A percentile compares a stretch with the other conserved stretches of the same genome.
phyloP scores from a whole-genome alignment of 2,797 vertebrate species.

The Harpagifer antarcticus region DNA sequence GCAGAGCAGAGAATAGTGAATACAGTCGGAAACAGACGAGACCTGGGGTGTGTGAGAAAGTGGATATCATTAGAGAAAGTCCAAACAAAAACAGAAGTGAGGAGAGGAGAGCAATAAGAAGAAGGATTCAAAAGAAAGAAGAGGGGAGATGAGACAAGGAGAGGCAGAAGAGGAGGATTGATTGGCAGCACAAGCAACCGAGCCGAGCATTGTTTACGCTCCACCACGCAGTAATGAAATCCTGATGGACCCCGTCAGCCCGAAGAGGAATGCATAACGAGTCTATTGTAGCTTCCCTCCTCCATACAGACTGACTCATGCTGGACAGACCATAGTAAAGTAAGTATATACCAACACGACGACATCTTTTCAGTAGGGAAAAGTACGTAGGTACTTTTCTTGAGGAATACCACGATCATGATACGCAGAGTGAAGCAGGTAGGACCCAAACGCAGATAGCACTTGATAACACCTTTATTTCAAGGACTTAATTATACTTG shows the following conservation, averaged over 20 bases:
- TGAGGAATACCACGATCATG: background rate
- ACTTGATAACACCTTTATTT: no score
- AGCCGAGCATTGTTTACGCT: conserved; percentile 62
- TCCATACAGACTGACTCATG: conserved; percentile 40
- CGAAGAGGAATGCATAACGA: conserved; percentile 61
- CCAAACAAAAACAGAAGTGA: conserved; percentile 37
- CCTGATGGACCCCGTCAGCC: conserved; percentile 61
- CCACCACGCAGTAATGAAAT: conserved; percentile 54
- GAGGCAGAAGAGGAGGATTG: conserved; percentile 11
- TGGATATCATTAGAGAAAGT: conserved; percentile 29
- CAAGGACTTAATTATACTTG: no score
- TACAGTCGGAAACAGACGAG: conserved; percentile 9
- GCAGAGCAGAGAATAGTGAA: background rate
- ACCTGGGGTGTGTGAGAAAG: background rate
- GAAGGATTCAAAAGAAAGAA: background rate
- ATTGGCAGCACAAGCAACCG: conserved; percentile 39
- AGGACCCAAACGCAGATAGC: no score
- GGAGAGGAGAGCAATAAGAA: background rate
- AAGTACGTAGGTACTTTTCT: background rate
- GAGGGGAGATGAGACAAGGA: background rate
- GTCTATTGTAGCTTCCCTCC: conserved; percentile 50
- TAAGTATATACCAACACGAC: conserved; percentile 8
- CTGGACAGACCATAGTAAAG: conserved; percentile 46
- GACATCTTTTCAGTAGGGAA: background rate
- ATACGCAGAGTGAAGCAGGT: no score